Evolutionary conservation across 2,888 invertebrate species (phyloP), one percentile per base, ranked within the genome.

Genomic region (Clistopyga incitator): DNA sequence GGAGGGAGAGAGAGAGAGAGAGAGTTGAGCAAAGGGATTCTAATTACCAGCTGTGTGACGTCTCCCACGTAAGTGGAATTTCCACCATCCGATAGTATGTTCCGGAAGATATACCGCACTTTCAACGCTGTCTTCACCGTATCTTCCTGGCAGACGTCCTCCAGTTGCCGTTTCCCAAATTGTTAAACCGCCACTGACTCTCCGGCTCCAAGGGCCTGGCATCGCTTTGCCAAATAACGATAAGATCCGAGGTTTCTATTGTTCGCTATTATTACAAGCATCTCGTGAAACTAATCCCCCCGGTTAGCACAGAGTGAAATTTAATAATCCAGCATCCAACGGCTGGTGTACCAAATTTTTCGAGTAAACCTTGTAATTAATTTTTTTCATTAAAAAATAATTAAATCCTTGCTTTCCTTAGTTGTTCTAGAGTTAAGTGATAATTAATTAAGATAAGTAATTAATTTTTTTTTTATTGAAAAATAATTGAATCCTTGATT

Each of bases 41-140:
- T 72, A 77, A 83, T 83, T 80, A 80, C 68, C 77, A 25, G 38
- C 34, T 42, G 72, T 74, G 68, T 64, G 68, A 82, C 56, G 64
- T 38, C 18, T 18, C 42, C 18, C 18, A 15, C 38, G 34, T n/a
- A 25, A 6, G 15, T 56, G 25, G 56, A 56, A 11, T 18, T 20
- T 38, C 38, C 34, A 64, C 38, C 38, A 34, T 64, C 61, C 38
- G 38, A 38, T 38, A 38, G 6, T 38, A 34, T 18, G 11, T 64
- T 38, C 38, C 3, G 34, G 4, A 56, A 56, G 56, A 4, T 23
- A 56, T 15, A 50, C 50, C 50, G 50, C 18, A 50, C 3, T 6
- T 50, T n/a, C 50, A 50, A 3, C 50, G 50, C 50, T 15, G 25
- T 56, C 25, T 15, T 23, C 25, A 25, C 25, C 25, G 15, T 25